A percentile compares a stretch with the other conserved stretches of the same genome.
Conservation (phyloP, 2,797 vertebrate genomes). For the Neosalanx taihuensis region DNA sequence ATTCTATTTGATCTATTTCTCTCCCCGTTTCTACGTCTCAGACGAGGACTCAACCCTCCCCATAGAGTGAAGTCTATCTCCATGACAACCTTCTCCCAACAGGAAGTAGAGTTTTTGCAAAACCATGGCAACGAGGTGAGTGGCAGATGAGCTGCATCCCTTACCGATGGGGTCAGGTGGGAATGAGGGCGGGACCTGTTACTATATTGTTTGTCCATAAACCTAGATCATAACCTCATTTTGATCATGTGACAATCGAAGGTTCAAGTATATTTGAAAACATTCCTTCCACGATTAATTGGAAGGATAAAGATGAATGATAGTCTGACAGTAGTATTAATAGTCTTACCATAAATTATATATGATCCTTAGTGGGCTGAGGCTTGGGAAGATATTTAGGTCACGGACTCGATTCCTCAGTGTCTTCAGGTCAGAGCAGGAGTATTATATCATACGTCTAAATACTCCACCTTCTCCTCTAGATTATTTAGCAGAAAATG, state of each 20-base stretch:
- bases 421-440: background rate
- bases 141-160: constrained; percentile 16
- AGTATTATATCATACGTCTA: background rate
- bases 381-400: too few relatives aligned
- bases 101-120: constrained; percentile 90
- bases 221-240: too few relatives aligned
- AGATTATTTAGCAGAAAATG: background rate
- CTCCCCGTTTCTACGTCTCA: constrained; percentile 54
- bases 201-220: background rate
- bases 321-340: too few relatives aligned
- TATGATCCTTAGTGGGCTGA: too few relatives aligned
- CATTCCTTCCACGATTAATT: too few relatives aligned
- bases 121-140: constrained; percentile 90
- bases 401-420: background rate
- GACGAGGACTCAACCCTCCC: constrained; percentile 90
- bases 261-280: too few relatives aligned
- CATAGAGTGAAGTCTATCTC: constrained; percentile 94
- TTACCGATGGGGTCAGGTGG: constrained; percentile 1
- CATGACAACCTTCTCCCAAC: constrained; percentile 93
- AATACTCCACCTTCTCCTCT: background rate
- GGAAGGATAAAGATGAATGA: too few relatives aligned
- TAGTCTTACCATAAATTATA: too few relatives aligned
- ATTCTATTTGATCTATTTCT: constrained; percentile 27
- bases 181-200: constrained; percentile 13
- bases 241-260: too few relatives aligned